Percentiles rank a stretch among this genome's conserved stretches.
Evolutionary conservation across 2,113 vertebrate species (phyloP).

Genomic region (Phoenicopterus ruber): DNA sequence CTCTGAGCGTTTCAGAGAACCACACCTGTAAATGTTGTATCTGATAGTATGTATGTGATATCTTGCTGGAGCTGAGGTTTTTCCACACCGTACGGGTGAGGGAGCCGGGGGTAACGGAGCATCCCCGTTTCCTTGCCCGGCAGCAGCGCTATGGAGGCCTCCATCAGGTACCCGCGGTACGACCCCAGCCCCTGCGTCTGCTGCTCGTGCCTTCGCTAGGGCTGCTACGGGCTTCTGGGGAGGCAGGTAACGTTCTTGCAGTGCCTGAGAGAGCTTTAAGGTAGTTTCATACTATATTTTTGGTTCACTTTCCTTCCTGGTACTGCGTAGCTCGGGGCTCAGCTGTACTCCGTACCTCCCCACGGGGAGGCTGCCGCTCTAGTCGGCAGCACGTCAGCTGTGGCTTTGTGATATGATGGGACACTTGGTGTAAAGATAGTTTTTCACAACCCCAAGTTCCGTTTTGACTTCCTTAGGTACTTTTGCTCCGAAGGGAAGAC

Average conservation of each 20-base stretch:
- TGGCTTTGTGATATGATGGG: background rate
- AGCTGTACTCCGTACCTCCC: background rate
- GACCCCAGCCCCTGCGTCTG: too few species aligned
- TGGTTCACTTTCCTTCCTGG: too few species aligned
- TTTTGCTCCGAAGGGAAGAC: background rate
- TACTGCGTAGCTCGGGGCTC: background rate
- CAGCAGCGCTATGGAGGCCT: too few species aligned
- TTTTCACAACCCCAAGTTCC: background rate
- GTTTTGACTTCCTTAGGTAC: background rate
- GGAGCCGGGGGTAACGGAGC: background rate
- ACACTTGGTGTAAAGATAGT: accelerated
- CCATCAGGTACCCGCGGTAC: background rate
- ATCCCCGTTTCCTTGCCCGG: too few species aligned
- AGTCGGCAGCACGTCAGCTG: background rate
- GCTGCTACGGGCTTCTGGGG: too few species aligned
- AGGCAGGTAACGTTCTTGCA: background rate
- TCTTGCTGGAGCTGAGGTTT: background rate
- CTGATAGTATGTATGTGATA: too few species aligned
- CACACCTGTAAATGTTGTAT: background rate
- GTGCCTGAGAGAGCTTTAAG: background rate
- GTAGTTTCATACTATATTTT: background rate
- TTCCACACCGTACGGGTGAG: accelerated
- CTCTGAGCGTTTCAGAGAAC: background rate
- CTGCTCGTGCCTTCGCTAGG: too few species aligned
- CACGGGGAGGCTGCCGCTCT: background rate